phyloP scores from a whole-genome alignment of 2,888 invertebrate genomes.

The Eupithecia dodoneata region DNA sequence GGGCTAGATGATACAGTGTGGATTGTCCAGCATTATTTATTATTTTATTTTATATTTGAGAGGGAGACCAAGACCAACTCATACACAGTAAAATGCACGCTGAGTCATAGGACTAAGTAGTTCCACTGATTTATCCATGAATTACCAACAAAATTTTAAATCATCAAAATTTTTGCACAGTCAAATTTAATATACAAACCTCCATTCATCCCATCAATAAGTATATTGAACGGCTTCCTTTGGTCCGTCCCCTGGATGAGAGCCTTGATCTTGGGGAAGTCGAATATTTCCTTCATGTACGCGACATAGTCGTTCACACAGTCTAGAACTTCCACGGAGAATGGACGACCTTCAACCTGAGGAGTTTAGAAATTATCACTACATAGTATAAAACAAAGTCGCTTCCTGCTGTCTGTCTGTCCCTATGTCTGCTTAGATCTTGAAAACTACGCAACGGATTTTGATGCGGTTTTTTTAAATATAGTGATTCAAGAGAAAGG shows the following conservation, averaged over 20 bases:
- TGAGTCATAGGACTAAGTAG: not conserved
- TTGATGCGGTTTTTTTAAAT: too few relatives aligned
- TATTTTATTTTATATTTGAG: too few relatives aligned
- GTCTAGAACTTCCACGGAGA: slow-evolving; percentile 95
- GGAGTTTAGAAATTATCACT: not conserved
- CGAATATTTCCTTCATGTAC: slow-evolving; percentile 98
- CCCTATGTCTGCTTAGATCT: too few relatives aligned
- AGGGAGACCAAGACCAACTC: not conserved
- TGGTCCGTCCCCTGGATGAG: slow-evolving; percentile 88
- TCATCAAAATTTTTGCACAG: too few relatives aligned
- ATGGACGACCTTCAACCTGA: slow-evolving; percentile 88
- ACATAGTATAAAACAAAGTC: too few relatives aligned
- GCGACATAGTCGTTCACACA: slow-evolving; percentile 94
- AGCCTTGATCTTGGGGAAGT: slow-evolving; percentile 91
- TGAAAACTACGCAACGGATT: too few relatives aligned
- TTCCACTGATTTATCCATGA: not conserved
- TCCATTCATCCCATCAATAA: slow-evolving; percentile 98
- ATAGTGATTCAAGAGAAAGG: too few relatives aligned
- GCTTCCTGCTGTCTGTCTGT: too few relatives aligned
- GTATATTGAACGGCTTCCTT: slow-evolving; percentile 90
- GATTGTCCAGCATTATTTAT: too few relatives aligned
- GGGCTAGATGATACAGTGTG: too few relatives aligned
- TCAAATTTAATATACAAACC: slow-evolving; percentile 78
- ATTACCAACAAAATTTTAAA: not conserved
- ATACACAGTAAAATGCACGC: not conserved